Percentiles rank a stretch among this genome's conserved stretches.
phyloP scores from a whole-genome alignment of 2,797 vertebrate species.

The Sebastes elongatus region DNA sequence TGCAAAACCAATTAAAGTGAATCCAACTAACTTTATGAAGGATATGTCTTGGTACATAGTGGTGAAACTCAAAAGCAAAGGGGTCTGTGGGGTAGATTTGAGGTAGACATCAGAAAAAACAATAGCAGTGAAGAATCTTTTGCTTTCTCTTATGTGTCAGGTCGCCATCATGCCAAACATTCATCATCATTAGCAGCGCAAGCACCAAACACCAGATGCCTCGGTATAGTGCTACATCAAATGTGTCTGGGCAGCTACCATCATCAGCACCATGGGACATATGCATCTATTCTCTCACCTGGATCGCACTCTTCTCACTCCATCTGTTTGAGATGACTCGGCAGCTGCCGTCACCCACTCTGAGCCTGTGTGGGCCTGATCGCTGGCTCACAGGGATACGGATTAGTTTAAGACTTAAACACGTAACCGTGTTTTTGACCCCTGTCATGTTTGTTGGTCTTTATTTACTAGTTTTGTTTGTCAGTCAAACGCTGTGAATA shows the following conservation, averaged over 20 bases:
- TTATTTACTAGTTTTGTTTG: neutral
- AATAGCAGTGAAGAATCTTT: conserved; percentile 21
- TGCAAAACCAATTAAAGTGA: neutral
- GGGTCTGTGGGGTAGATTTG: neutral
- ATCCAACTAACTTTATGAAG: neutral
- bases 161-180: conserved; percentile 55
- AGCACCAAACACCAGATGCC: conserved; percentile 73
- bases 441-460: neutral
- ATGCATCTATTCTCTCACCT: conserved; percentile 71
- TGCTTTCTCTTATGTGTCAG: conserved; percentile 44
- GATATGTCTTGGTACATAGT: neutral
- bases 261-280: conserved; percentile 59
- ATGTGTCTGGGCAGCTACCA: conserved; percentile 59
- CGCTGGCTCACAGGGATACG: conserved; percentile 8
- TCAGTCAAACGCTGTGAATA: neutral
- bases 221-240: conserved; percentile 41
- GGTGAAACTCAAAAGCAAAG: neutral
- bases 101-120: conserved; percentile 8
- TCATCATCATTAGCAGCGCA: conserved; percentile 77
- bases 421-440: neutral
- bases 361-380: conserved; percentile 37
- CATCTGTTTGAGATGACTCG: conserved; percentile 65
- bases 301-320: conserved; percentile 54
- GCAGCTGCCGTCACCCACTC: conserved; percentile 50
- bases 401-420: conserved; percentile 12